A percentile compares a stretch with the other conserved stretches of the same genome.
Conservation (phyloP, 2,888 invertebrate genomes). For the Erynnis tages region DNA sequence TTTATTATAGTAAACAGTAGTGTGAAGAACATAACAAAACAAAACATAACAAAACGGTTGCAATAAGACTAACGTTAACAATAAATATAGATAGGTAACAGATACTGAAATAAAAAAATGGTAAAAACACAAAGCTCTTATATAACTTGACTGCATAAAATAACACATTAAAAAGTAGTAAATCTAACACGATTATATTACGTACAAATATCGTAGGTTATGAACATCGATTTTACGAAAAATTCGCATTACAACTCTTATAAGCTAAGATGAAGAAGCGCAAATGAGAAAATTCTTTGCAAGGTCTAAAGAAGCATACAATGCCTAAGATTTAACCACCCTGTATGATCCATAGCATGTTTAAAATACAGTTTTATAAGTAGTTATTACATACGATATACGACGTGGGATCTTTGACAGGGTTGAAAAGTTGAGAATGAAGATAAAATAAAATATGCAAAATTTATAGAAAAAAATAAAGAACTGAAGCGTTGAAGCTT, state of each 20-base stretch:
- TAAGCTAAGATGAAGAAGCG: slow-evolving; percentile 31
- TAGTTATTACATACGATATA: slow-evolving; percentile 7
- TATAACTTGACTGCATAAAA: no score
- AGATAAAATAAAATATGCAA: background rate
- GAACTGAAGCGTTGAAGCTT: no score
- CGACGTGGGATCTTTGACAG: slow-evolving; percentile 19
- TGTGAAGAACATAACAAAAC: no score
- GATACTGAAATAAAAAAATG: no score
- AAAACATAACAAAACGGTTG: no score
- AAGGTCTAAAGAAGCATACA: slow-evolving; percentile 46
- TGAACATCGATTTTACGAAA: slow-evolving; percentile 30
- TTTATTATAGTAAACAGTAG: no score
- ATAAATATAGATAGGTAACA: no score
- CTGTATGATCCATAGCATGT: slow-evolving; percentile 75
- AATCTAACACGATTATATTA: slow-evolving; percentile 9
- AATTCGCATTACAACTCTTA: slow-evolving; percentile 31
- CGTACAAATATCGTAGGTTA: slow-evolving; percentile 11
- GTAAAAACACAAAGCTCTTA: no score
- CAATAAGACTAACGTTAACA: no score
- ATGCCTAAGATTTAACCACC: slow-evolving; percentile 73
- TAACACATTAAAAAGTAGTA: no score
- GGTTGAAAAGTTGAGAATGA: slow-evolving; percentile 1
- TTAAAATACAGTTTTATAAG: slow-evolving; percentile 48
- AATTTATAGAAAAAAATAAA: background rate
- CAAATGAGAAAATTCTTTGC: slow-evolving; percentile 31